Conservation (phyloP, 2,888 invertebrate species). For the Synanthedon andrenaeformis region DNA sequence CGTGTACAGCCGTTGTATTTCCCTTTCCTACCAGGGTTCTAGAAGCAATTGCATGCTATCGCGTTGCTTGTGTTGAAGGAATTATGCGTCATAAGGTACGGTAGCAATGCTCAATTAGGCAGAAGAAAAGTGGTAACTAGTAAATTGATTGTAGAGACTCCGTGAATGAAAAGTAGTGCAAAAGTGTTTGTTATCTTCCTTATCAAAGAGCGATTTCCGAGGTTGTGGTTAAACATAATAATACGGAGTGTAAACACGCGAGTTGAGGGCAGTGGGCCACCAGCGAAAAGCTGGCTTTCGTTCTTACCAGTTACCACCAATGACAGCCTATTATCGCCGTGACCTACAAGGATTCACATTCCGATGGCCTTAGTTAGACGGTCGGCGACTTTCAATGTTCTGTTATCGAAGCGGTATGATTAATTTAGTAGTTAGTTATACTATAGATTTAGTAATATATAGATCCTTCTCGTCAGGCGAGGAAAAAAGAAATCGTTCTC, state of each 20-base stretch:
- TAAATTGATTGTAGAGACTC: too few relatives aligned
- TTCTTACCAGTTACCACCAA: constrained; percentile 27
- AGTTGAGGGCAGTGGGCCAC: constrained; percentile 40
- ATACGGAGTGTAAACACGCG: constrained; percentile 24
- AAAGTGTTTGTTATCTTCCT: not conserved
- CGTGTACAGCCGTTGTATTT: too few relatives aligned
- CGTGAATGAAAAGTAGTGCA: not conserved
- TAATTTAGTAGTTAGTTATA: too few relatives aligned
- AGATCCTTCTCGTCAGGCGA: too few relatives aligned
- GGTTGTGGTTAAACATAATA: constrained; percentile 30
- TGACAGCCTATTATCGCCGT: constrained; percentile 36
- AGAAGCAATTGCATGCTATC: too few relatives aligned
- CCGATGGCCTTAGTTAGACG: constrained; percentile 24
- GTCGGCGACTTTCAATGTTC: not conserved
- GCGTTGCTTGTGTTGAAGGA: too few relatives aligned
- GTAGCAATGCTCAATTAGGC: too few relatives aligned
- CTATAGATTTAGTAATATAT: too few relatives aligned
- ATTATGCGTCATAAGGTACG: too few relatives aligned
- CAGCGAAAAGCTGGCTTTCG: constrained; percentile 50
- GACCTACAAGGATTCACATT: constrained; percentile 56
- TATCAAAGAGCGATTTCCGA: not conserved
- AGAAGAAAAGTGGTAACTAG: too few relatives aligned
- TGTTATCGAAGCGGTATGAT: not conserved
- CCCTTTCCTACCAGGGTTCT: too few relatives aligned
- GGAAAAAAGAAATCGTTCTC: too few relatives aligned